Conservation (phyloP, 64 coral and sea anemone genomes). For the Actinia equina region DNA sequence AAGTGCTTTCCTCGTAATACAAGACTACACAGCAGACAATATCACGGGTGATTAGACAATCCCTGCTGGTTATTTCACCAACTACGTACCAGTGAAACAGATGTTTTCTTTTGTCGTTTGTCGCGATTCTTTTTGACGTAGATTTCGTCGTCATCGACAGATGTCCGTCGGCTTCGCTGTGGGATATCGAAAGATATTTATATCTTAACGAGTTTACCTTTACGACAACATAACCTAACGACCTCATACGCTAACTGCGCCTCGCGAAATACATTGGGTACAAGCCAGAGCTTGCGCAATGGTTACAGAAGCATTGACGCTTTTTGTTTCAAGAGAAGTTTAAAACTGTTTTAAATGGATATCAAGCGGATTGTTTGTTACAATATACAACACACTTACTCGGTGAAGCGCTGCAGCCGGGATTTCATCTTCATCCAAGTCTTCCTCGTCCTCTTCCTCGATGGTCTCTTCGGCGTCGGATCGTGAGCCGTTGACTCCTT, state of each 20-base stretch:
- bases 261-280: too few species aligned
- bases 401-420: neutral
- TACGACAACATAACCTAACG: too few species aligned
- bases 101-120: constrained; percentile 50
- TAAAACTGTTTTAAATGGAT: too few species aligned
- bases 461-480: constrained; percentile 35
- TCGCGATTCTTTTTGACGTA: constrained; percentile 50
- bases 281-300: too few species aligned
- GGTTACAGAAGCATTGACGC: too few species aligned
- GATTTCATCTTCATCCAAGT: constrained; percentile 12
- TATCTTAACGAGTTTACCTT: too few species aligned
- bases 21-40: too few species aligned
- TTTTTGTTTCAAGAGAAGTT: too few species aligned
- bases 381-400: neutral
- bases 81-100: constrained; percentile 61
- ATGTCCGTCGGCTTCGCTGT: constrained; percentile 36
- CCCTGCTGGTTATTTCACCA: neutral
- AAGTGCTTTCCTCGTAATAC: too few species aligned
- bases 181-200: neutral
- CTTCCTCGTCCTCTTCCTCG: constrained; percentile 46
- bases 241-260: too few species aligned
- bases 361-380: too few species aligned
- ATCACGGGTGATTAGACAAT: too few species aligned
- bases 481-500: neutral
- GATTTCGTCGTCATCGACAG: constrained; percentile 63